Evolutionary conservation across 2,797 vertebrate species (phyloP), one percentile per base, ranked within the genome.

Genomic region (Notoglanidium macrostoma): DNA sequence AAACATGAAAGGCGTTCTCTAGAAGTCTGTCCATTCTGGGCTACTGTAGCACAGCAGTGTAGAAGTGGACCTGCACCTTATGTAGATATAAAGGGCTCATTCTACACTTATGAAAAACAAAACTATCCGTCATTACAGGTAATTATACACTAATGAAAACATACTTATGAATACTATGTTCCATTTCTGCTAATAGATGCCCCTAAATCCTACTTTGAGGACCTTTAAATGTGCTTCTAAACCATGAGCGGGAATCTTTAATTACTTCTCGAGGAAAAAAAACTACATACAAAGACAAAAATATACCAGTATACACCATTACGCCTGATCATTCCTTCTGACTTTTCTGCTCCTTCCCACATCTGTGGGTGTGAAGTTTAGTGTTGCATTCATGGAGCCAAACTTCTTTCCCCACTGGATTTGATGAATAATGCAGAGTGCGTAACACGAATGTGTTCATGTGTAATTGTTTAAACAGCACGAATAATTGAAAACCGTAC

Each of bases 391-490:
- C 26, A 29, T 74, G 55, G 23, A 86, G 79, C 78, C 79, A 92
- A 90, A 91, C 93, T 93, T 84, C 91, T 91, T 91, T 95, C 94
- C 94, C 91, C 89, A 87, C 91, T 93, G 93, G 94, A 94, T 93
- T 92, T 90, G 26, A 92, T 96, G 93, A 94, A 95, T 95, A 93
- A 96, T 96, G 95, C 93, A 96, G 92, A 29, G 89, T 67, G 77
- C 54, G 90, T 88, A 89, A 92, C 91, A 93, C 84, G 87, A 92
- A 90, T 93, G 92, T 94, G 95, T 95, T 95, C 89, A 92, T 95
- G 93, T 94, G 94, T 95, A 95, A 95, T 96, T 96, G 95, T 95
- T 95, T 95, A 95, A 95, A 95, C 94, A 94, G 94, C 93, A 93
- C 93, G 94, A 95, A 94, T 95, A 96, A 96, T 96, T 96, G 95